Conservation (phyloP, 2,113 vertebrate species). For the Semicossyphus pulcher region DNA sequence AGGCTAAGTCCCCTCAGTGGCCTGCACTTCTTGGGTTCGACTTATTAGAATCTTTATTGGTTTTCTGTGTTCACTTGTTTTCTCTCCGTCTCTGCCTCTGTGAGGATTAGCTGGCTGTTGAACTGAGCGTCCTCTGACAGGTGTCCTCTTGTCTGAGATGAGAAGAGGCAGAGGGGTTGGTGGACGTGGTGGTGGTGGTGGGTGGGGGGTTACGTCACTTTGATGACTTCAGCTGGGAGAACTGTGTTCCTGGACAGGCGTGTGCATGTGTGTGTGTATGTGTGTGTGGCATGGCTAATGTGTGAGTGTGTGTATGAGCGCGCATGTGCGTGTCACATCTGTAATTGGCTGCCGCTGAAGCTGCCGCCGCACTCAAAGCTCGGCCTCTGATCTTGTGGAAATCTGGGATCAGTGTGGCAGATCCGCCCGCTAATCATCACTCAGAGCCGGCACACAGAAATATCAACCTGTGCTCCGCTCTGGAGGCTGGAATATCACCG, state of each 20-base stretch:
- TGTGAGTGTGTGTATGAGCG: neutral
- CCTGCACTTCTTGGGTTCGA: slow-evolving; percentile 15
- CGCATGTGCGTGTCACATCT: slow-evolving; percentile 51
- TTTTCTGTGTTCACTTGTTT: slow-evolving; percentile 37
- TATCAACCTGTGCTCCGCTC: slow-evolving; percentile 50
- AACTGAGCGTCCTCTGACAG: slow-evolving; percentile 67
- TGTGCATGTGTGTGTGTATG: slow-evolving; percentile 28
- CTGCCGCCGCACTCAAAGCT: slow-evolving; percentile 24
- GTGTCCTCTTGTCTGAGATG: slow-evolving; percentile 62
- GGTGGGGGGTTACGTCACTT: slow-evolving; percentile 27
- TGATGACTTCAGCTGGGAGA: slow-evolving; percentile 57
- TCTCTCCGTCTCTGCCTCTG: slow-evolving; percentile 12
- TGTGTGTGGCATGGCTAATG: neutral
- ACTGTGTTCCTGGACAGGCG: slow-evolving; percentile 46
- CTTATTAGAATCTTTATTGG: slow-evolving; percentile 56
- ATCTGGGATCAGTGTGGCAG: slow-evolving; percentile 78
- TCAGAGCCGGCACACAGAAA: slow-evolving; percentile 38
- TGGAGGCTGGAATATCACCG: slow-evolving; percentile 57
- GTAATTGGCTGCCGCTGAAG: slow-evolving; percentile 71
- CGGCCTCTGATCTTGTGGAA: slow-evolving; percentile 77
- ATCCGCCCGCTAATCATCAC: slow-evolving; percentile 72
- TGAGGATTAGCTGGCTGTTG: slow-evolving; percentile 27
- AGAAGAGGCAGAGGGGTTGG: neutral
- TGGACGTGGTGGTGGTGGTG: neutral
- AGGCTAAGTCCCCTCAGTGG: slow-evolving; percentile 41